These are phyloP conservation scores for Azemiops feae DNA, from an alignment of 2,113 vertebrate species.

Conservation along the genomic window DNA sequence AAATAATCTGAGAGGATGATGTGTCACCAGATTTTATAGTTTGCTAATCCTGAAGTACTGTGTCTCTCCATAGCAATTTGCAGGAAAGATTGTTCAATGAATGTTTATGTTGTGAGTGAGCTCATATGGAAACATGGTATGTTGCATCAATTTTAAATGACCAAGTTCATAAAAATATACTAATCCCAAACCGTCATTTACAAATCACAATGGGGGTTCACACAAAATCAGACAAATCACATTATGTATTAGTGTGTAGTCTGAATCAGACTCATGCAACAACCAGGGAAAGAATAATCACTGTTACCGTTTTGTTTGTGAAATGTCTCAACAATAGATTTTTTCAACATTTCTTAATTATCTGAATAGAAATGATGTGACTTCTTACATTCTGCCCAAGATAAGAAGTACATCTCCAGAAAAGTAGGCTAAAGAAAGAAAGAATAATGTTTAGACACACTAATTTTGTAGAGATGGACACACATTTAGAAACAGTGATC, in stretches of 20 bases:
- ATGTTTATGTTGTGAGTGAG: background rate
- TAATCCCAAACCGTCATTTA: background rate
- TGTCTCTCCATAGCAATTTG: background rate
- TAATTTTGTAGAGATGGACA: background rate
- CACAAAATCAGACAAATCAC: background rate
- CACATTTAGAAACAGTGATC: background rate
- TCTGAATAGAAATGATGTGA: background rate
- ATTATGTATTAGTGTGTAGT: background rate
- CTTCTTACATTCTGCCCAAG: background rate
- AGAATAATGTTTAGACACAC: background rate
- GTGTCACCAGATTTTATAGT: background rate
- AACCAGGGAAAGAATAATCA: background rate
- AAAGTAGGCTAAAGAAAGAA: background rate
- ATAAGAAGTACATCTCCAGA: background rate
- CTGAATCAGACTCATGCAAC: background rate
- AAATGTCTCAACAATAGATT: background rate
- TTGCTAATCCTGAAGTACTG: background rate
- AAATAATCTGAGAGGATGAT: background rate
- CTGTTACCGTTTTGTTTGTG: background rate
- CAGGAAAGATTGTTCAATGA: background rate
- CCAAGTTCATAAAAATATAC: background rate
- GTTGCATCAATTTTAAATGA: background rate
- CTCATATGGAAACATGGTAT: background rate
- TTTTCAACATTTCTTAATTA: background rate
- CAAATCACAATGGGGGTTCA: background rate